Base-by-base conservation (phyloP, 2,113 vertebrate species). In the Zosterops japonicus region DNA sequence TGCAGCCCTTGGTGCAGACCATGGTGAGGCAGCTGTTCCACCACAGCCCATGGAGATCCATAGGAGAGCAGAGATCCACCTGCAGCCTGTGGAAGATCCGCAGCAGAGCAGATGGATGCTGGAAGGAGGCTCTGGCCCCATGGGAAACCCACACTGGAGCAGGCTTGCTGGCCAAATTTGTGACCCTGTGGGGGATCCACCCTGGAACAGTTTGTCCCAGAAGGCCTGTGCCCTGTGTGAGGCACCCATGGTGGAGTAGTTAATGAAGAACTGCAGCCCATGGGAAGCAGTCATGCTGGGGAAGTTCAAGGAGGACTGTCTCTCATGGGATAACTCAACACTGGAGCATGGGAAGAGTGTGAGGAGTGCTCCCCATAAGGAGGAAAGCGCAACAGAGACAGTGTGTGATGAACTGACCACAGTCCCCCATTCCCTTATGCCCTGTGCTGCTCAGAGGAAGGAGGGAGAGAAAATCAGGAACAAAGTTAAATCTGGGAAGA, bases 311-410 rank as follows among this genome's bases (percentile, higher is more conserved):
- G 27, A 52, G 15, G 7, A 75, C 46, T 59, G 19, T 29, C 19
- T 53, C 17, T 36, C 28, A 9, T 29, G 16, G 33, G 19, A 42
- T 29, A 23, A 35, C 17, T 47, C 18, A 14, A 28, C 6, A 6
- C 18, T 3, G 2, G 59, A 72, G 22, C 44, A 50, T 15, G 14
- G 44, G 8, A 39, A 52, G 60, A 67, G 28, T 59, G 33, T 81
- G 33, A 79, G 25, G 33, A 39, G 19, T 42, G 8, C 12, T 74
- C 24, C 28, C 12, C 28, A 44, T 20, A 44, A 59, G 12, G 27
- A 59, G 10, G 1, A 75, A 53, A 2, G n/a, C 47, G 47, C 0
- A 0, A n/a, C 29, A 53, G 46, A 68, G 29, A 25, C 6, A 39
- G 6, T 18, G 16, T 52, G 20, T 67, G 33, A 53, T n/a, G 23